These are phyloP conservation scores for Sylvicola cinctus DNA, from an alignment of 2,888 invertebrate genomes.

Conservation along the genomic window DNA sequence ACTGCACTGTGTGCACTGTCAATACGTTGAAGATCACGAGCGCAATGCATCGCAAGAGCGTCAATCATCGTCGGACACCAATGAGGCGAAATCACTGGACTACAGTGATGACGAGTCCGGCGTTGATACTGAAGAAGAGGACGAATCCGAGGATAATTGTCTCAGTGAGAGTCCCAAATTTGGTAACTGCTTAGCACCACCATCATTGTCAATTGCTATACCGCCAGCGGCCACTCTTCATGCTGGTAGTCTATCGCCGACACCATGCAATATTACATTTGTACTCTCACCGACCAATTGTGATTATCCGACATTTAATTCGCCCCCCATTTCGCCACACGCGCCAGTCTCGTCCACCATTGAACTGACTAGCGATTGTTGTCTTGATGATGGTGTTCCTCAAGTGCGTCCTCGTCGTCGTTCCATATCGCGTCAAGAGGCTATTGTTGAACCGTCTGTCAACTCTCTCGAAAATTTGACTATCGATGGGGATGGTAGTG, in stretches of 20 bases:
- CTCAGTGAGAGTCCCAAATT: constrained; percentile 25
- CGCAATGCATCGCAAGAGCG: constrained; percentile 29
- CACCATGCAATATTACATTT: constrained; percentile 38
- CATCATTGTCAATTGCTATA: constrained; percentile 9
- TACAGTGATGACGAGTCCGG: constrained; percentile 31
- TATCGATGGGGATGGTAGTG: constrained; percentile 14
- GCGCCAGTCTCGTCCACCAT: constrained; percentile 21
- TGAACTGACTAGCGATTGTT: constrained; percentile 3
- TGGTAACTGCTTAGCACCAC: constrained; percentile 26
- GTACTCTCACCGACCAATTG: constrained; percentile 36
- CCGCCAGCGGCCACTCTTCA: no score
- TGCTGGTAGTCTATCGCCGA: constrained; percentile 13
- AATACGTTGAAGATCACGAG: constrained; percentile 53
- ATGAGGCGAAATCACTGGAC: constrained; percentile 24
- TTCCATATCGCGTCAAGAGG: constrained; percentile 64
- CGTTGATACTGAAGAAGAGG: constrained; percentile 20
- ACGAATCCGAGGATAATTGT: constrained; percentile 20
- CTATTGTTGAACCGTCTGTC: constrained; percentile 53
- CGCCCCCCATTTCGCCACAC: constrained; percentile 20
- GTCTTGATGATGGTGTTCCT: constrained; percentile 6
- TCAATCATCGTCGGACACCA: constrained; percentile 19
- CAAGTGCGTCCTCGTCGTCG: constrained; percentile 35
- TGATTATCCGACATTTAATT: constrained; percentile 23
- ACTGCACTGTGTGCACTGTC: constrained; percentile 56
- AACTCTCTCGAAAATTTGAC: constrained; percentile 44